These are phyloP conservation scores for Polydrusus pterygomalis DNA, from an alignment of 2,888 invertebrate species.

Conservation along the genomic window DNA sequence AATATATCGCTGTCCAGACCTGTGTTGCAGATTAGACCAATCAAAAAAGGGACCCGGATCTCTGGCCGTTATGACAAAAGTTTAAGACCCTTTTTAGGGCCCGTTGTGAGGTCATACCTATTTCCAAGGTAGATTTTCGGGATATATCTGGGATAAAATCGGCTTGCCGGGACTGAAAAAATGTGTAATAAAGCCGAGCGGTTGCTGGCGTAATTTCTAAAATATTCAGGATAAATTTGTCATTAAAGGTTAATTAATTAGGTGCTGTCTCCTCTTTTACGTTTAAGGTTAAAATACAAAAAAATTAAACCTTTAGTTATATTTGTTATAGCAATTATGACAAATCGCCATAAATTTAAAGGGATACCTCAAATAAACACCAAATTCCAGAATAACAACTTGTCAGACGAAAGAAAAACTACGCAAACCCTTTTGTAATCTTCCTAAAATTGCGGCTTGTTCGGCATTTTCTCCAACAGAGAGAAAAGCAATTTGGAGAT, in stretches of 20 bases:
- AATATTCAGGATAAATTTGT: background rate
- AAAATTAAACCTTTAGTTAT: too few species aligned
- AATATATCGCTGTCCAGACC: constrained; percentile 2
- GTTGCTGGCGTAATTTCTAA: background rate
- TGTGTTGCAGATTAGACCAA: constrained; percentile 2
- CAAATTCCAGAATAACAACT: background rate
- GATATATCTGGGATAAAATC: constrained; percentile 23
- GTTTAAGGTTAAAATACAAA: background rate
- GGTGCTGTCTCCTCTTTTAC: background rate
- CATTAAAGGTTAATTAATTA: background rate
- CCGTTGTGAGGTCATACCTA: constrained; percentile 23
- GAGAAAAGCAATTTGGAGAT: constrained; percentile 42
- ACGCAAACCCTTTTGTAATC: constrained; percentile 1
- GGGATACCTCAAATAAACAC: background rate
- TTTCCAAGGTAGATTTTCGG: constrained; percentile 24
- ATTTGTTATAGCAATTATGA: too few species aligned
- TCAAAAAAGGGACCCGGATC: constrained; percentile 15
- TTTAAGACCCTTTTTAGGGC: constrained; percentile 25
- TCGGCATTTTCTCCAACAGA: constrained; percentile 25
- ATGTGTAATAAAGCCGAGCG: background rate
- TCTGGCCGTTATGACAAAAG: constrained; percentile 9
- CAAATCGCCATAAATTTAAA: too few species aligned
- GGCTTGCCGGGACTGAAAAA: background rate
- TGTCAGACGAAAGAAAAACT: constrained; percentile 9
- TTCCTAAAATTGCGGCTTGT: constrained; percentile 16